Conservation (phyloP, 2,888 invertebrate genomes). For the Bedellia somnulentella region DNA sequence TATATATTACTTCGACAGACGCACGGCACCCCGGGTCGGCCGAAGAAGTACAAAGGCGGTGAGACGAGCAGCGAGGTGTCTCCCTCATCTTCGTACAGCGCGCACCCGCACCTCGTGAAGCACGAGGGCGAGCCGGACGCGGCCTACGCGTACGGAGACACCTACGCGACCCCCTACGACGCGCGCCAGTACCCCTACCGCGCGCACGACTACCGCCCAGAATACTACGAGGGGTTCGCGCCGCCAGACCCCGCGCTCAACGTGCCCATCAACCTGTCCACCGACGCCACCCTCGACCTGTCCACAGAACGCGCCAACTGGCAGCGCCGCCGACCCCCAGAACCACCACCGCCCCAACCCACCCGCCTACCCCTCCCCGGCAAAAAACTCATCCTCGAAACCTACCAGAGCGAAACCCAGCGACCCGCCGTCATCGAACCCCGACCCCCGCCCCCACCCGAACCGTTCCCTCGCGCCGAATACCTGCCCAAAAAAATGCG, state of each 20-base stretch:
- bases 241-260: slow-evolving; percentile 28
- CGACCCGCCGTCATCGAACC: slow-evolving; percentile 24
- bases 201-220: slow-evolving; percentile 30
- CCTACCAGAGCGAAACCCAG: slow-evolving; percentile 47
- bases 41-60: slow-evolving; percentile 42
- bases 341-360: slow-evolving; percentile 25
- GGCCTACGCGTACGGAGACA: slow-evolving; percentile 25
- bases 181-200: slow-evolving; percentile 16
- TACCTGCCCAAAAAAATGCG: slow-evolving; percentile 57
- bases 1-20: slow-evolving; percentile 18
- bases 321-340: slow-evolving; percentile 40
- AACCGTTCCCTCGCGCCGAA: slow-evolving; percentile 27
- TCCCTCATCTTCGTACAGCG: slow-evolving; percentile 36
- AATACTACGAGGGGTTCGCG: not conserved
- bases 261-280: slow-evolving; percentile 52
- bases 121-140: slow-evolving; percentile 32
- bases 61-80: slow-evolving; percentile 32
- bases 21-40: slow-evolving; percentile 42
- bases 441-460: slow-evolving; percentile 9
- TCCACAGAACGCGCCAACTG: slow-evolving; percentile 40
- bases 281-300: slow-evolving; percentile 45
- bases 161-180: slow-evolving; percentile 21
- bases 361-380: slow-evolving; percentile 41
- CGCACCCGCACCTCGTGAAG: slow-evolving; percentile 22
- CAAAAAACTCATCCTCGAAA: slow-evolving; percentile 50